Conservation (phyloP, 2,113 vertebrate species). For the Poeciliopsis occidentalis region DNA sequence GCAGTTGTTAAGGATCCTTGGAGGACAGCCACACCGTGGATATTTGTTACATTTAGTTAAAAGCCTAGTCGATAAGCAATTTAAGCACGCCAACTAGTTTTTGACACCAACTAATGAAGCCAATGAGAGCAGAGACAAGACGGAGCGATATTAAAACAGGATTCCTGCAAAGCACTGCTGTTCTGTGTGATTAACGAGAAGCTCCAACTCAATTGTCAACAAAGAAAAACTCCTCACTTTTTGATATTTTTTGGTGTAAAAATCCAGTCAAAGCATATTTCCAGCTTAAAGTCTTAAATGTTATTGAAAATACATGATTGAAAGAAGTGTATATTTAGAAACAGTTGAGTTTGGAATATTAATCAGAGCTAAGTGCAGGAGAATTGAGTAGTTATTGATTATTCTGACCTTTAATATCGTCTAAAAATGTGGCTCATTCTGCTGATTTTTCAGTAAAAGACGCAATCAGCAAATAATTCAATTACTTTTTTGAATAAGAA, state of each 20-base stretch:
- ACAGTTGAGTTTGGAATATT: neutral
- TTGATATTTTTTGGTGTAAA: neutral
- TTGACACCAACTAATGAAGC: slow-evolving; percentile 69
- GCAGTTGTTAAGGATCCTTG: slow-evolving; percentile 60
- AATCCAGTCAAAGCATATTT: neutral
- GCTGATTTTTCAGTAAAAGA: too few relatives aligned
- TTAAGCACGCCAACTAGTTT: slow-evolving; percentile 49
- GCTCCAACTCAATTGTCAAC: slow-evolving; percentile 41
- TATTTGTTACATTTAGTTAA: slow-evolving; percentile 66
- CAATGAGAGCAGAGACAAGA: slow-evolving; percentile 57
- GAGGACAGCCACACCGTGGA: slow-evolving; percentile 54
- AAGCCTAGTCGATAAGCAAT: slow-evolving; percentile 73
- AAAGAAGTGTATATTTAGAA: neutral
- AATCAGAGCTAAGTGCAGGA: neutral
- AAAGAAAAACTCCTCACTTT: neutral
- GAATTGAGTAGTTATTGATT: too few relatives aligned
- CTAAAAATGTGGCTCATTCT: too few relatives aligned
- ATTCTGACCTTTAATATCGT: too few relatives aligned
- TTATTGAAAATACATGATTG: neutral
- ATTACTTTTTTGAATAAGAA: too few relatives aligned
- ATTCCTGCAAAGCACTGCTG: slow-evolving; percentile 18
- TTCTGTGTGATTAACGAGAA: slow-evolving; percentile 55
- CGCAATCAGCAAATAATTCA: too few relatives aligned
- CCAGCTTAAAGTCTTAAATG: neutral
- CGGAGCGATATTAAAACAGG: slow-evolving; percentile 33